Evolutionary conservation across 2,113 vertebrate genomes (phyloP).

Genomic region (Merops nubicus): DNA sequence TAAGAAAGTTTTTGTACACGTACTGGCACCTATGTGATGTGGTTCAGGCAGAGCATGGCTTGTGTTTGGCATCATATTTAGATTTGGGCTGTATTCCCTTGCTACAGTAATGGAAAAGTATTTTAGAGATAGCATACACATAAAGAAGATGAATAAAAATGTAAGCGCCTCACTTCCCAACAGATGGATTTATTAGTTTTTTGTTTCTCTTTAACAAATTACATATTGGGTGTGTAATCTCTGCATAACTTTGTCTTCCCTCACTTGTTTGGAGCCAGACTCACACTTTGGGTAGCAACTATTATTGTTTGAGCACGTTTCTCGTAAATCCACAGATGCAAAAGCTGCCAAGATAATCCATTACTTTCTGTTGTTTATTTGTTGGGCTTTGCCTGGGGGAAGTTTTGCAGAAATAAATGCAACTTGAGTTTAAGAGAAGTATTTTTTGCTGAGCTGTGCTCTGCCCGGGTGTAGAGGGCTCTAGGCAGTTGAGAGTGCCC

Average conservation of each 20-base stretch:
- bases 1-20: neutral
- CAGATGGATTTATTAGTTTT: neutral
- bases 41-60: neutral
- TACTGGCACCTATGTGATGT: neutral
- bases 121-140: neutral
- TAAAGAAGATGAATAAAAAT: neutral
- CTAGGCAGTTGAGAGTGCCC: conserved; percentile 24
- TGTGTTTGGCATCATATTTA: neutral
- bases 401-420: neutral
- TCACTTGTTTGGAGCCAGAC: neutral
- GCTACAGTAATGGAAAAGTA: neutral
- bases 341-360: neutral
- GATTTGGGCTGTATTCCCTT: neutral
- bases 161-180: neutral
- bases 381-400: neutral
- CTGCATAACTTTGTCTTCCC: neutral
- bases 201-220: neutral
- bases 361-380: neutral
- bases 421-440: neutral
- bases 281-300: neutral
- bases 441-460: neutral
- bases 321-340: neutral
- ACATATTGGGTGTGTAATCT: neutral
- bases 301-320: neutral
- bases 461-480: neutral